Conservation (phyloP, 2,113 vertebrate genomes). For the Syngnathoides biaculeatus region DNA sequence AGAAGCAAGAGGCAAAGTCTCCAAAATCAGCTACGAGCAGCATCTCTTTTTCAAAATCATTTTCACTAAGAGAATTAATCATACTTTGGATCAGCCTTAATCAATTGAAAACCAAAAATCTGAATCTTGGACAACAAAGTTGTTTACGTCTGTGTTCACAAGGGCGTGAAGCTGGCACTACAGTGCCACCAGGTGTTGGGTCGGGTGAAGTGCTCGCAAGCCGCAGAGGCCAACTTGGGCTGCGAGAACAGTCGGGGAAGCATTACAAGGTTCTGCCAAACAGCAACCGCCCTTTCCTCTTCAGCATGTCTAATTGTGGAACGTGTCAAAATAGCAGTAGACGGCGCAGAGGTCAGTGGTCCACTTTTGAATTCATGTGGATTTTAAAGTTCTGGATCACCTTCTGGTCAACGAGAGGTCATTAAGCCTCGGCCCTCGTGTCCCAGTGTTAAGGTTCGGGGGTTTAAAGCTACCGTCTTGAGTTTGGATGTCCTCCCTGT, state of each 20-base stretch:
- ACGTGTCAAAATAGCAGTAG: neutral
- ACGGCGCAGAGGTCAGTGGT: neutral
- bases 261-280: neutral
- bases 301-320: neutral
- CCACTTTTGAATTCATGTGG: conserved; percentile 1
- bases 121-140: conserved; percentile 59
- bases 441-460: neutral
- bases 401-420: neutral
- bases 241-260: neutral
- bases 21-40: neutral
- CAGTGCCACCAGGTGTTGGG: conserved; percentile 42
- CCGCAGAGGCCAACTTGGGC: neutral
- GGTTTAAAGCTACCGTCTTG: neutral
- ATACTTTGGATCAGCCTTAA: neutral
- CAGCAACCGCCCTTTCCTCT: neutral
- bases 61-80: neutral
- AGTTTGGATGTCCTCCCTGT: neutral
- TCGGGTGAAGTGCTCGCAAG: conserved; percentile 6
- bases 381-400: neutral
- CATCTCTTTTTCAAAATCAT: neutral
- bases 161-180: conserved; percentile 13
- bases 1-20: neutral
- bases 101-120: conserved; percentile 18
- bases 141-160: conserved; percentile 64
- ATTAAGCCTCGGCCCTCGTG: neutral